Conservation (phyloP, 2,113 vertebrate species). For the Chionis minor region DNA sequence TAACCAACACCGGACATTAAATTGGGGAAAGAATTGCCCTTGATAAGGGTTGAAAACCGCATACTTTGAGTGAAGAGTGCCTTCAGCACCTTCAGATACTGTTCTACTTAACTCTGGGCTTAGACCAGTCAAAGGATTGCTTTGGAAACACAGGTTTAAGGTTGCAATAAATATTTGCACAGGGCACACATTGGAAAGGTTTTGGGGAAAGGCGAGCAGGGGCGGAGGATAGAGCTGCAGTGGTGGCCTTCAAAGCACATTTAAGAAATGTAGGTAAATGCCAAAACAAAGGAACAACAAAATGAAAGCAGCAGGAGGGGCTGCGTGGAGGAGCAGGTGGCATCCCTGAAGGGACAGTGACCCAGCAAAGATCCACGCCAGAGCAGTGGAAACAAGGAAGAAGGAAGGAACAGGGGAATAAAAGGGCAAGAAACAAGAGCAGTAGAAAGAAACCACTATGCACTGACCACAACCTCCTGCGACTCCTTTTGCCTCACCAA, state of each 20-base stretch:
- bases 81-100: neutral
- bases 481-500: neutral
- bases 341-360: neutral
- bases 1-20: neutral
- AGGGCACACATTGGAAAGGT: neutral
- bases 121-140: neutral
- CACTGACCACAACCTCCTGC: neutral
- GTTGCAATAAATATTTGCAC: neutral
- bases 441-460: neutral
- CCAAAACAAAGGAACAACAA: neutral
- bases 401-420: neutral
- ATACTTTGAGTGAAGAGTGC: neutral
- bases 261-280: neutral
- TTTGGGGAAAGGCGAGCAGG: neutral
- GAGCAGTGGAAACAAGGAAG: neutral
- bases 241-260: accelerated
- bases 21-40: neutral
- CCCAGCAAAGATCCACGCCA: accelerated
- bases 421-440: neutral
- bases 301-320: neutral
- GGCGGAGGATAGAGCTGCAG: neutral
- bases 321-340: neutral
- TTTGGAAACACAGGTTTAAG: neutral
- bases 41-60: neutral
- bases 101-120: neutral